A percentile compares a stretch with the other conserved stretches of the same genome.
Evolutionary conservation across 1,140 invertebrate species (phyloP).

Genomic region (Saxidomus purpurata): DNA sequence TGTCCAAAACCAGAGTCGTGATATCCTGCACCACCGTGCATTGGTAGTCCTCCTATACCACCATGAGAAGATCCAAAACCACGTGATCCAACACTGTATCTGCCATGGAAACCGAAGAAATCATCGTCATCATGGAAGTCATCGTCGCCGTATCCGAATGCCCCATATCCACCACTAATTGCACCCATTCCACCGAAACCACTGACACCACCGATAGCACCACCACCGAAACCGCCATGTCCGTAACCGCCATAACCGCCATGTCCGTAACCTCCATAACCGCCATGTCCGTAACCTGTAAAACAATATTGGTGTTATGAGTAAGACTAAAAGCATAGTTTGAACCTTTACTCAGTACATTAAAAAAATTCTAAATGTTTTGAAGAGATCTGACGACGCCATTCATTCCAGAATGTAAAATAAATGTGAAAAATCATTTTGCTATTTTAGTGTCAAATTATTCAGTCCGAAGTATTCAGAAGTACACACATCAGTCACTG

Average conservation of each 20-base stretch:
- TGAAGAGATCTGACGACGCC: too few species aligned
- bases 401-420: too few species aligned
- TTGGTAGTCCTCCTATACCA: background rate
- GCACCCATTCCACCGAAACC: conserved; percentile 28
- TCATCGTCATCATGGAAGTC: conserved; percentile 21
- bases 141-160: background rate
- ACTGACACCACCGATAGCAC: background rate
- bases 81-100: background rate
- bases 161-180: conserved; percentile 16
- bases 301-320: background rate
- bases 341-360: too few species aligned
- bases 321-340: too few species aligned
- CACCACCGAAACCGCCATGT: background rate
- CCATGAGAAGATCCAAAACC: background rate
- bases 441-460: too few species aligned
- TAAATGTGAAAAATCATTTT: too few species aligned
- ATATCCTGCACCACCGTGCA: background rate
- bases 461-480: too few species aligned
- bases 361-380: too few species aligned
- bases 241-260: background rate
- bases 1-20: background rate
- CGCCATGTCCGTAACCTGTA: background rate
- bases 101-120: conserved; percentile 4
- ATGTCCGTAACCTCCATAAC: background rate
- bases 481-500: too few species aligned